Conservation (phyloP, 2,113 vertebrate species). For the Ibidorhyncha struthersii region DNA sequence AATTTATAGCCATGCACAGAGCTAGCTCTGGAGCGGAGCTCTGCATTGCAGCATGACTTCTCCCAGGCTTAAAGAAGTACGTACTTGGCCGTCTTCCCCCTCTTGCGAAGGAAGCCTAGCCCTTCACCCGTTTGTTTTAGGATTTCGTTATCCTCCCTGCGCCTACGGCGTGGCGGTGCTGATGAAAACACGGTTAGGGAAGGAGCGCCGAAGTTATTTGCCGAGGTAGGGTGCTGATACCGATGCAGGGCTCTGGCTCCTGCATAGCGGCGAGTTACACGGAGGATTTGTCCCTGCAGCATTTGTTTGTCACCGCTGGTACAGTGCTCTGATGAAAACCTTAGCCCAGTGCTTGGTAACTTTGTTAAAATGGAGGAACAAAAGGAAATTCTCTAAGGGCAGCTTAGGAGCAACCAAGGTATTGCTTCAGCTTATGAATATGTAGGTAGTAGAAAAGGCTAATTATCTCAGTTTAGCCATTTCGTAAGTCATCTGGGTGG, state of each 20-base stretch:
- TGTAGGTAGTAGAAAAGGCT: neutral
- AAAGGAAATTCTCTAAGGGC: neutral
- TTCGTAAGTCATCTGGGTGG: neutral
- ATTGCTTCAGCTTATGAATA: neutral
- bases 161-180: accelerated
- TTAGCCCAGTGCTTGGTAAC: neutral
- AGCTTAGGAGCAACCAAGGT: neutral
- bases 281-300: neutral
- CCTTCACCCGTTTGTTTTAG: accelerated
- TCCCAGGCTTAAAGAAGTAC: neutral
- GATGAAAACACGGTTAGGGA: accelerated
- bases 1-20: neutral
- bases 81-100: neutral
- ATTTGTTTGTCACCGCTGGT: neutral
- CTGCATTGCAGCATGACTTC: constrained; percentile 38
- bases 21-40: neutral
- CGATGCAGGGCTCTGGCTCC: neutral
- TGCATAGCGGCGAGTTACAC: accelerated
- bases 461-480: neutral
- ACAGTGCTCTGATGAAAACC: neutral
- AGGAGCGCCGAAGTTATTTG: accelerated
- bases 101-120: neutral
- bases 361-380: neutral
- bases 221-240: neutral
- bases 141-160: accelerated